These are phyloP conservation scores for Tinea semifulvella DNA, from an alignment of 2,888 invertebrate genomes.

Conservation along the genomic window DNA sequence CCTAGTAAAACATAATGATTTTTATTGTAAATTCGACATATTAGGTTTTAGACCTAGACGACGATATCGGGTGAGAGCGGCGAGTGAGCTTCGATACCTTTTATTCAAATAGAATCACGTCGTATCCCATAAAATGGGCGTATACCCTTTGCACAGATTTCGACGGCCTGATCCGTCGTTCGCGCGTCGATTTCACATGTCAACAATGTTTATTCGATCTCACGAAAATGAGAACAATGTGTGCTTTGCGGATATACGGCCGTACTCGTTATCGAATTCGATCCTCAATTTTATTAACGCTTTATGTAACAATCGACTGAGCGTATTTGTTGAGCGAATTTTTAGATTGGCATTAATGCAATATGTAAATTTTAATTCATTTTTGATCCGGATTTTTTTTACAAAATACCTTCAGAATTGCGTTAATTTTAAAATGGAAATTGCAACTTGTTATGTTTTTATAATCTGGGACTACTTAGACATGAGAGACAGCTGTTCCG, in stretches of 20 bases:
- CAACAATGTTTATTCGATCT: slow-evolving; percentile 29
- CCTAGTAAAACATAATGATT: too few relatives aligned
- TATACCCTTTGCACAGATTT: slow-evolving; percentile 22
- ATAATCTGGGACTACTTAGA: too few relatives aligned
- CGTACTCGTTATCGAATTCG: slow-evolving; percentile 34
- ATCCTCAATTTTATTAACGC: slow-evolving; percentile 23
- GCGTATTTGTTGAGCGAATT: background rate
- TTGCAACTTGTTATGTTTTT: too few relatives aligned
- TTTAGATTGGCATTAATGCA: slow-evolving; percentile 1
- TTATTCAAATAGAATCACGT: slow-evolving; percentile 30
- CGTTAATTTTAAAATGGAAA: too few relatives aligned
- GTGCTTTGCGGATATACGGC: slow-evolving; percentile 28
- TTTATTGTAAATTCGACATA: too few relatives aligned
- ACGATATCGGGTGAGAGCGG: slow-evolving; percentile 20
- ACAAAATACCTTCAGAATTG: too few relatives aligned
- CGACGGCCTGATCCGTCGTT: slow-evolving; percentile 21
- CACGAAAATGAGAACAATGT: slow-evolving; percentile 25
- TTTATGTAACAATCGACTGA: slow-evolving; percentile 12
- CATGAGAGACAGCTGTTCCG: too few relatives aligned
- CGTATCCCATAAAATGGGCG: slow-evolving; percentile 26
- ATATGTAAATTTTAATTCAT: slow-evolving; percentile 5
- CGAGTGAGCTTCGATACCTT: slow-evolving; percentile 23
- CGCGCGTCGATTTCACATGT: slow-evolving; percentile 26
- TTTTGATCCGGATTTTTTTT: too few relatives aligned
- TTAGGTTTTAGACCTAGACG: slow-evolving; percentile 20